These are phyloP conservation scores for Diabrotica undecimpunctata DNA, from an alignment of 1,140 invertebrate genomes.

Conservation along the genomic window DNA sequence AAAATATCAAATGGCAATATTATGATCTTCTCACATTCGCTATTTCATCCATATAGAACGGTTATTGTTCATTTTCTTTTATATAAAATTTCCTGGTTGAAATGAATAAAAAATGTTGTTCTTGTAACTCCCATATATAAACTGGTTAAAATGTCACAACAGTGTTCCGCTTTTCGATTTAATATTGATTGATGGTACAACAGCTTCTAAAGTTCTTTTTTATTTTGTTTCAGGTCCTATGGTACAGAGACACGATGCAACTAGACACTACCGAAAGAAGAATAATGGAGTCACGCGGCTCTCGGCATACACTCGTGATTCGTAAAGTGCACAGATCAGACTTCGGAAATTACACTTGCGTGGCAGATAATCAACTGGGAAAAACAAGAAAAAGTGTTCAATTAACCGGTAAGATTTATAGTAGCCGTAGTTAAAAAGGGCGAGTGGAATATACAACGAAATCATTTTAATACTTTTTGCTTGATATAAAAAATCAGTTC, in stretches of 20 bases:
- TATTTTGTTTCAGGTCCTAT: conserved; percentile 54
- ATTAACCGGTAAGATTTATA: conserved; percentile 55
- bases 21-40: no score
- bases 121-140: no score
- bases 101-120: no score
- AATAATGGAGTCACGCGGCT: conserved; percentile 61
- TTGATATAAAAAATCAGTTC: neutral
- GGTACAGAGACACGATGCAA: conserved; percentile 65
- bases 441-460: conserved; percentile 23
- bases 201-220: no score
- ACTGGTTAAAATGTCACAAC: no score
- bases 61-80: no score
- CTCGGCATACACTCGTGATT: conserved; percentile 62
- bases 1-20: no score
- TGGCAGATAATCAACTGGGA: conserved; percentile 63
- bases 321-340: conserved; percentile 62
- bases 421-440: conserved; percentile 11
- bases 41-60: no score
- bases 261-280: conserved; percentile 62
- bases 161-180: no score
- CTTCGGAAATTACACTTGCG: conserved; percentile 68
- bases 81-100: no score
- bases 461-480: conserved; percentile 21
- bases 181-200: no score
- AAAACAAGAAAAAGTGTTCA: conserved; percentile 60